Evolutionary conservation across 2,888 invertebrate genomes (phyloP).

Genomic region (Frankliniella intonsa): DNA sequence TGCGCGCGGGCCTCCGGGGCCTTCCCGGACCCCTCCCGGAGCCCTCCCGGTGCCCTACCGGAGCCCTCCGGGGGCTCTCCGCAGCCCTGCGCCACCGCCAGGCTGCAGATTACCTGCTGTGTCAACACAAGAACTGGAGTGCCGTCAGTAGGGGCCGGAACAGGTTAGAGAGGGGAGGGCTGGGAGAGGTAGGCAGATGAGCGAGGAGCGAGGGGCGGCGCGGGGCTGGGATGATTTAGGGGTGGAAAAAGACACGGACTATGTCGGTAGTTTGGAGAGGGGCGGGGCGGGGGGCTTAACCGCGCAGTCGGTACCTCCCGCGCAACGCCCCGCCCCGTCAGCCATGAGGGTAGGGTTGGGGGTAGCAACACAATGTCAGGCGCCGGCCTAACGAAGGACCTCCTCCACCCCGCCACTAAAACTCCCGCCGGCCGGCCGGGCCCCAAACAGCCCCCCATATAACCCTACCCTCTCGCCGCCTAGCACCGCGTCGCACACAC

Average conservation of each 20-base stretch:
- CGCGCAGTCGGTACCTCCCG: too few relatives aligned
- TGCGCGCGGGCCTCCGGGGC: too few relatives aligned
- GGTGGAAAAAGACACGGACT: background rate
- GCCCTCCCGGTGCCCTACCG: background rate
- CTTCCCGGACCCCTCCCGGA: too few relatives aligned
- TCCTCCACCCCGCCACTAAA: background rate
- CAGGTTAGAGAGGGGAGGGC: background rate
- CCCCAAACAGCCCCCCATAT: background rate
- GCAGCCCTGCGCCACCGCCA: background rate
- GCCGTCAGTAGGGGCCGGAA: background rate
- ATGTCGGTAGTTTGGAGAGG: too few relatives aligned
- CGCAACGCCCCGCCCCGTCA: background rate
- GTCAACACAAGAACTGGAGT: slow-evolving; percentile 5
- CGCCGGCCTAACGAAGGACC: background rate
- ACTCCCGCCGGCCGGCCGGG: background rate
- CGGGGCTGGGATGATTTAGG: background rate
- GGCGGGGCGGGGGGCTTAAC: too few relatives aligned
- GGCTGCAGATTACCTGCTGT: slow-evolving; percentile 22
- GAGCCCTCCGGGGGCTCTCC: background rate
- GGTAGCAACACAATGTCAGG: too few relatives aligned
- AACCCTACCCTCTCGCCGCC: background rate
- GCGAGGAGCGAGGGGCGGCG: background rate
- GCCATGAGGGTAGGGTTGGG: background rate
- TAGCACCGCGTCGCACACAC: background rate
- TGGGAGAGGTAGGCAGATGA: background rate